phyloP scores from a whole-genome alignment of 1,140 invertebrate genomes.

The Drosophila malerkotliana region DNA sequence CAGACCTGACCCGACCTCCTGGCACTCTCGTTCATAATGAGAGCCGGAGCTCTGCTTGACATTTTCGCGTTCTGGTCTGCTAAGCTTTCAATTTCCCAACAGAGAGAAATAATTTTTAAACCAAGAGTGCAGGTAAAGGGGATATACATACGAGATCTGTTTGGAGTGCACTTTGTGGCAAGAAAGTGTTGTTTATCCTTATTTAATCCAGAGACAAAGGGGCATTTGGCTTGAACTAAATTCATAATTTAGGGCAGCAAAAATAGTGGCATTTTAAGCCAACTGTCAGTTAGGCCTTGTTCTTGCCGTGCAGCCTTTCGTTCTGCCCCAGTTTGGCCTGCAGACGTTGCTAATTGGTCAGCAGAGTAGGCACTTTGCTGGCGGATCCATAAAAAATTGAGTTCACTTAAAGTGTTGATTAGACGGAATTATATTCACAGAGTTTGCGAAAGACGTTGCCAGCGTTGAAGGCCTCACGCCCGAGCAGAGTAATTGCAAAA shows the following conservation, averaged over 20 bases:
- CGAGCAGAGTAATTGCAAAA: constrained; percentile 62
- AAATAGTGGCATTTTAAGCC: background rate
- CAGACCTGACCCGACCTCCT: background rate
- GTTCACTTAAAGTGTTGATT: constrained; percentile 48
- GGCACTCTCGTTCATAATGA: constrained; percentile 22
- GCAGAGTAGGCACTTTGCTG: constrained; percentile 40
- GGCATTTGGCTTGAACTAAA: too few relatives aligned
- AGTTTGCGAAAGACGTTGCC: constrained; percentile 6
- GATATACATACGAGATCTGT: too few relatives aligned
- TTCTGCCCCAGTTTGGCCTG: constrained; percentile 22
- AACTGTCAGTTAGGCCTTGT: background rate
- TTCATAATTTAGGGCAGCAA: too few relatives aligned
- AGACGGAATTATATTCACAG: constrained; percentile 34
- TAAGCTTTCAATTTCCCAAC: constrained; percentile 41
- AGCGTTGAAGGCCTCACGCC: constrained; percentile 33
- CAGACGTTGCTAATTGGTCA: constrained; percentile 65
- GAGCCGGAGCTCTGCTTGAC: constrained; percentile 33
- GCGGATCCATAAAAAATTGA: constrained; percentile 48
- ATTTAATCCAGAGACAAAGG: too few relatives aligned
- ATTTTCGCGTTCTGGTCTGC: constrained; percentile 50
- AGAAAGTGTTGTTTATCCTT: too few relatives aligned
- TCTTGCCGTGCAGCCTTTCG: constrained; percentile 16
- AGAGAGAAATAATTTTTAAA: background rate
- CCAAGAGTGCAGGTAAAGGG: too few relatives aligned
- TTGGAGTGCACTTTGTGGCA: too few relatives aligned